These are phyloP conservation scores for Orchesellides sinensis DNA, from an alignment of 2,888 invertebrate species.

Conservation along the genomic window DNA sequence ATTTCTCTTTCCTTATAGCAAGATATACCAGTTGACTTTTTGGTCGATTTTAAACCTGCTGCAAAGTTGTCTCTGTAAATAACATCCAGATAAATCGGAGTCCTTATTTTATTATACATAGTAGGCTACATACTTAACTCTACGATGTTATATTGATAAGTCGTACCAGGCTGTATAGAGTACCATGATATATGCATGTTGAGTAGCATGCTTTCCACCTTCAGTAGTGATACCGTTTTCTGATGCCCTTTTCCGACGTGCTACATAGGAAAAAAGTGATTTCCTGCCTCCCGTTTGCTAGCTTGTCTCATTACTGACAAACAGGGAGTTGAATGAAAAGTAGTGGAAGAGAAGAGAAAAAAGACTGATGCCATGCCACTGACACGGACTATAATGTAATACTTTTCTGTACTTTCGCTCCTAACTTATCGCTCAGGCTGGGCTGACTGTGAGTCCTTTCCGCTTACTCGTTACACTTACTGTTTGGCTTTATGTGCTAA, in stretches of 20 bases:
- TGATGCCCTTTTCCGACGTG: slow-evolving; percentile 45
- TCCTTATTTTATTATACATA: no score
- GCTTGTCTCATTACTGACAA: slow-evolving; percentile 54
- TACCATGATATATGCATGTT: slow-evolving; percentile 17
- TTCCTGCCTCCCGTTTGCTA: slow-evolving; percentile 49
- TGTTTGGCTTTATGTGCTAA: not conserved
- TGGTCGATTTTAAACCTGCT: slow-evolving; percentile 47
- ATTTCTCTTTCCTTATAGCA: no score
- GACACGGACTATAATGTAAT: not conserved
- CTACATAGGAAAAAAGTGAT: slow-evolving; percentile 51
- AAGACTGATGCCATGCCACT: not conserved
- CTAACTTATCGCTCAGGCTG: no score
- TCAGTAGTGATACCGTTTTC: not conserved
- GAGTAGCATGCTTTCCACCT: slow-evolving; percentile 17
- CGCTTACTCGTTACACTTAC: not conserved
- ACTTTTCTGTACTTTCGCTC: no score
- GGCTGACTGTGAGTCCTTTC: no score
- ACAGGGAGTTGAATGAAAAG: slow-evolving; percentile 6
- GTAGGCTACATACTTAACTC: no score
- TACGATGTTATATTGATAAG: not conserved
- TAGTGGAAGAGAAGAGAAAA: not conserved
- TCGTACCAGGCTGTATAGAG: slow-evolving; percentile 54
- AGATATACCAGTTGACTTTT: slow-evolving; percentile 23
- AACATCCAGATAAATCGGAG: slow-evolving; percentile 6
- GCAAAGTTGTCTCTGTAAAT: slow-evolving; percentile 7